Base-by-base conservation (phyloP, 64 coral and sea anemone genomes). In the Trachythela sp. region DNA sequence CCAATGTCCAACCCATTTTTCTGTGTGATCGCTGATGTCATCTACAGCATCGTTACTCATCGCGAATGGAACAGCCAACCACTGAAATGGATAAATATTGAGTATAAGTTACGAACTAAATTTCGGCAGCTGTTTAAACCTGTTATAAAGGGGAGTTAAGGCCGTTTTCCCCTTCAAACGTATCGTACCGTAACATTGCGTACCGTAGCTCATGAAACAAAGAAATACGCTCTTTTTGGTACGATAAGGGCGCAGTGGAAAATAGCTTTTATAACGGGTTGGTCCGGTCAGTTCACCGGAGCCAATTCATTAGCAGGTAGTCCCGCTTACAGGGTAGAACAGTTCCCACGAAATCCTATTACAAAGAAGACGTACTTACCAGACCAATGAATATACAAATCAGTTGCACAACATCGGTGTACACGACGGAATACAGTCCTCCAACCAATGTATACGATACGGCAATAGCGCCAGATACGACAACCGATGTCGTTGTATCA, bases 391-490 rank as follows among this genome's bases (percentile, higher is more conserved):
- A 84, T 36, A 95, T 92, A 70, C 94, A 92, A 18, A 83, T 35
- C 8, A 95, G 88, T 41, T 95, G 94, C 15, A 92, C 83, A 80
- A 95, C 68, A 56, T 95, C 94, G 11, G 94, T 95, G 42, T 92
- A 95, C 52, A 52, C 88, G 6, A 95, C 94, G 7, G 94, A 92
- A 36, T 84, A 92, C 14, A 95, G 52, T 54, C 94, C 94, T 51
- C 94, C 94, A 24, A 92, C 48, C 20, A 95, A 70, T 5, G 94
- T 95, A 70, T 97, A 97, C 41, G 87, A 86, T 3, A 94, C 85
- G 40, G 92, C 92, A n/a, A 97, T 87, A 0, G 85, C 87, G 1
- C 90, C 90, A 1, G 95, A 97, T 22, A 39, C 92, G 24, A 97
- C 90, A 41, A 92, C 88, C 45, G 95, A 94, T 5, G 92, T 20